Conservation (phyloP, 2,113 vertebrate genomes). For the Ammospiza nelsoni region DNA sequence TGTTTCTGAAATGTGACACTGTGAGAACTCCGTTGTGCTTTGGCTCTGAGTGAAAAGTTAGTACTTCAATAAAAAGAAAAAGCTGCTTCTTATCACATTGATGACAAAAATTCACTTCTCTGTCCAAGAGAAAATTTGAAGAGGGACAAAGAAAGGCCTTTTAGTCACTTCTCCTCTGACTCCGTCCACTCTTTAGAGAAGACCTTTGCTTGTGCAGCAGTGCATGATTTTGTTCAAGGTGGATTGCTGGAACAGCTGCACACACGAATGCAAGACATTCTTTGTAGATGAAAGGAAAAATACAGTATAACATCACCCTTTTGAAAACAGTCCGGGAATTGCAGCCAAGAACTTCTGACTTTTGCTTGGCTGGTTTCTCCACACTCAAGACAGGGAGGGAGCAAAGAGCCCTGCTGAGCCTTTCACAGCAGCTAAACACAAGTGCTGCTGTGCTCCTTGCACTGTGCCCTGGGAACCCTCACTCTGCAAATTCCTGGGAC, state of each 20-base stretch:
- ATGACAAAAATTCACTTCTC: background rate
- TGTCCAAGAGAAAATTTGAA: background rate
- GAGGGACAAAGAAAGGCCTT: background rate
- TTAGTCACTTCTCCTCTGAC: background rate
- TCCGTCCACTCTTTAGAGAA: background rate
- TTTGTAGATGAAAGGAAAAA: slow-evolving; percentile 55
- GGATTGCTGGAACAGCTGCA: background rate
- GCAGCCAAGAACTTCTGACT: slow-evolving; percentile 46
- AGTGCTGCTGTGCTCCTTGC: background rate
- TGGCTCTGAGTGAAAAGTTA: background rate
- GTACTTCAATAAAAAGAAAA: background rate
- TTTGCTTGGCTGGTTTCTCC: slow-evolving; percentile 38
- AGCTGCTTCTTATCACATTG: background rate
- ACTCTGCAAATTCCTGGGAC: background rate
- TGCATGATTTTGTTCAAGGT: background rate
- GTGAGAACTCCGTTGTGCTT: background rate
- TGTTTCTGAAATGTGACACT: background rate
- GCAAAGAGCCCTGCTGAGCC: background rate
- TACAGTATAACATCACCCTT: slow-evolving; percentile 20
- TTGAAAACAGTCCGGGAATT: slow-evolving; percentile 37
- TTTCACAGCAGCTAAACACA: slow-evolving; percentile 2
- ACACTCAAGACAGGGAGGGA: background rate
- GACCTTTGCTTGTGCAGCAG: background rate
- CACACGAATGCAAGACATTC: background rate
- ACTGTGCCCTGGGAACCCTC: background rate